phyloP scores from a whole-genome alignment of 2,888 invertebrate species.

The Brachypterus glaber region DNA sequence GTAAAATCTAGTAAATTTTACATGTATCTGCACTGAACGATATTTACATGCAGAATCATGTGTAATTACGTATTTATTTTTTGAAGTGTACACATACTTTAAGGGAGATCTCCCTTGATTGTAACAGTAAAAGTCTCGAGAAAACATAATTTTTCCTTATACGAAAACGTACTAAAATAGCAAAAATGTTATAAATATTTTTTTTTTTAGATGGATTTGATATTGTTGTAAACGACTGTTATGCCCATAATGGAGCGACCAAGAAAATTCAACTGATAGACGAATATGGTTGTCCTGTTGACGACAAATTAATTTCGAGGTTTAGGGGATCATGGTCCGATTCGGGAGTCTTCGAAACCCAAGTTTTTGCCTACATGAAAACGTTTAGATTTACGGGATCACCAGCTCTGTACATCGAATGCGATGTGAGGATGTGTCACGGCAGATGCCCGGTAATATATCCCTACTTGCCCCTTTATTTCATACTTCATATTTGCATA shows the following conservation, averaged over 20 bases:
- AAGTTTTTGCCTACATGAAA: constrained; percentile 92
- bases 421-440: constrained; percentile 92
- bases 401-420: constrained; percentile 88
- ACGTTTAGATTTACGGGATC: constrained; percentile 90
- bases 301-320: constrained; percentile 83
- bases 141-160: too few species aligned
- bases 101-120: too few species aligned
- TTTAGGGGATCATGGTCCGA: constrained; percentile 92
- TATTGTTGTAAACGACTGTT: constrained; percentile 89
- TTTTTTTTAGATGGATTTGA: constrained; percentile 76
- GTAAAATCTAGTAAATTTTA: too few species aligned
- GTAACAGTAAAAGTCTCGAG: too few species aligned
- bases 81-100: neutral
- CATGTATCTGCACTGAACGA: too few species aligned
- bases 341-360: constrained; percentile 82
- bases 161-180: too few species aligned
- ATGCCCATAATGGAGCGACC: constrained; percentile 86
- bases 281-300: constrained; percentile 87
- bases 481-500: too few species aligned
- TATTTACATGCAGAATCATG: too few species aligned
- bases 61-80: too few species aligned
- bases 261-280: constrained; percentile 88
- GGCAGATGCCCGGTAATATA: constrained; percentile 79
- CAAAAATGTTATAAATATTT: constrained; percentile 7
- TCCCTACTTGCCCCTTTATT: neutral